Evolutionary conservation across 2,888 invertebrate genomes (phyloP).

Genomic region (Drosophila fulvimacula): DNA sequence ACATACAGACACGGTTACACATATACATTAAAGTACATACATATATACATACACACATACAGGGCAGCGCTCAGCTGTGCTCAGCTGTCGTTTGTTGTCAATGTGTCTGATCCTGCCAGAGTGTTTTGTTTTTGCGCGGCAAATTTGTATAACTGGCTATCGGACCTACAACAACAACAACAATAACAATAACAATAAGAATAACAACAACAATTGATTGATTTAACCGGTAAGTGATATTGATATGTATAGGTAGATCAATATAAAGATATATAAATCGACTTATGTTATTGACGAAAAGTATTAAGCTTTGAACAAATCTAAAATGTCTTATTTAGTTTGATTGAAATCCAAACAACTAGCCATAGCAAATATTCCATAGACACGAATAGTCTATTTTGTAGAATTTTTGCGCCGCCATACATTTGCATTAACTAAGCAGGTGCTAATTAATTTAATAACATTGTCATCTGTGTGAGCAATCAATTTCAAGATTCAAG

Average conservation of each 20-base stretch:
- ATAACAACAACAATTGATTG: conserved; percentile 43
- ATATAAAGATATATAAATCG: conserved; percentile 8
- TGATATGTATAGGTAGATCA: conserved; percentile 3
- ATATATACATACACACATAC: conserved; percentile 10
- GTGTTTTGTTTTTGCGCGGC: conserved; percentile 51
- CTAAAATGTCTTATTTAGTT: conserved; percentile 21
- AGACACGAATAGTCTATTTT: conserved; percentile 29
- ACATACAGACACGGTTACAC: conserved; percentile 19
- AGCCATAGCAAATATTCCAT: conserved; percentile 30
- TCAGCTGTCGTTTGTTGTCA: conserved; percentile 74
- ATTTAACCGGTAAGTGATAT: conserved; percentile 56
- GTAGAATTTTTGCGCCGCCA: conserved; percentile 14
- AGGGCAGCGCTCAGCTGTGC: conserved; percentile 63
- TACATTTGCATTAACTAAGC: conserved; percentile 12
- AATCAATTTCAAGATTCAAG: conserved; percentile 35
- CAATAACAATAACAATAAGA: neutral
- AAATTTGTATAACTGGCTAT: conserved; percentile 22
- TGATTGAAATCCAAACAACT: conserved; percentile 20
- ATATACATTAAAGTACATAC: conserved; percentile 10
- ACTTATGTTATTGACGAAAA: conserved; percentile 26
- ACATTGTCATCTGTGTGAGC: conserved; percentile 39
- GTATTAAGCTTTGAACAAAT: conserved; percentile 15
- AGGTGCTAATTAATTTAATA: conserved; percentile 43
- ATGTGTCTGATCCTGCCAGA: conserved; percentile 56
- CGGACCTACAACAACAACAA: conserved; percentile 11